Percentiles rank a stretch among this genome's conserved stretches.
Conservation (phyloP, 2,888 invertebrate genomes). For the Theristus sp. region DNA sequence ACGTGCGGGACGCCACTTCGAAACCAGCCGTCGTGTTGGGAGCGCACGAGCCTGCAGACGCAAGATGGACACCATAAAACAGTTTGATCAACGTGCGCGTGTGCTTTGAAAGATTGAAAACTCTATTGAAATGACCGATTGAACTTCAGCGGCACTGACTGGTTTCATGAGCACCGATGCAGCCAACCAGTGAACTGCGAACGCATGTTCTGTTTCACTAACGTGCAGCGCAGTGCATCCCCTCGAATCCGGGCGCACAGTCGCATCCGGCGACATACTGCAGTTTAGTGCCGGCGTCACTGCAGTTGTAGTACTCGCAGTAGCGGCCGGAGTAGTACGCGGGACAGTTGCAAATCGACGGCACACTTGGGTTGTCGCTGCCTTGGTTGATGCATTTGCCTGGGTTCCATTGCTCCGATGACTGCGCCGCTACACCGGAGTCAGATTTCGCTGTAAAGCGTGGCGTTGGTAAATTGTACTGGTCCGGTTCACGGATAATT, state of each 20-base stretch:
- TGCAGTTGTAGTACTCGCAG: background rate
- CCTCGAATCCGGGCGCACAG: background rate
- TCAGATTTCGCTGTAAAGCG: too few relatives aligned
- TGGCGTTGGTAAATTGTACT: too few relatives aligned
- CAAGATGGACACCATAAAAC: too few relatives aligned
- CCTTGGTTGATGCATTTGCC: background rate
- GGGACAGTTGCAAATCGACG: background rate
- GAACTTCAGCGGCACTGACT: too few relatives aligned
- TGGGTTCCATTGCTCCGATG: background rate
- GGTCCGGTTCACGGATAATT: too few relatives aligned
- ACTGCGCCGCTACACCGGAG: too few relatives aligned
- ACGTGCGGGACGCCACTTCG: background rate
- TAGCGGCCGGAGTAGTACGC: background rate
- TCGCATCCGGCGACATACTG: background rate
- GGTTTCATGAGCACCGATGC: too few relatives aligned
- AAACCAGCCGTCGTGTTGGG: background rate
- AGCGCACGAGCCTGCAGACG: background rate
- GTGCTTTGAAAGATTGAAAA: too few relatives aligned
- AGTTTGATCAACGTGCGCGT: too few relatives aligned
- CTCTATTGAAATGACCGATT: too few relatives aligned
- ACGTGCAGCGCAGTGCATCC: background rate
- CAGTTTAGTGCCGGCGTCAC: background rate
- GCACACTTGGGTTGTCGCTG: background rate
- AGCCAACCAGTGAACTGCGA: too few relatives aligned
- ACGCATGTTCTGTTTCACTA: too few relatives aligned